These are phyloP conservation scores for Drosophila tsacasi DNA, from an alignment of 1,140 invertebrate species.

Conservation along the genomic window DNA sequence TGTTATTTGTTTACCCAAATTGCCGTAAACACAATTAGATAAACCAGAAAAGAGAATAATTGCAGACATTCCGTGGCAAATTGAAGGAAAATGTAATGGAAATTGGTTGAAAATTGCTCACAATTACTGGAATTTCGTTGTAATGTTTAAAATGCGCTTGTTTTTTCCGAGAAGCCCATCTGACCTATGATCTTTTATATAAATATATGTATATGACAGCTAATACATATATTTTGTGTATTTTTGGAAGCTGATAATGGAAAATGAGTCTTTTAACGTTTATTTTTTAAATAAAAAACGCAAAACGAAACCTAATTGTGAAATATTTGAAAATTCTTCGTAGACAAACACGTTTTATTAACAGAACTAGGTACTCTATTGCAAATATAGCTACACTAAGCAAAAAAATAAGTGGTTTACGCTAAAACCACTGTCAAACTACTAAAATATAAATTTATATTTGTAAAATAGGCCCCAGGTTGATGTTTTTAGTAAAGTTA, in stretches of 20 bases:
- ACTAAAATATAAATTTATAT: not conserved
- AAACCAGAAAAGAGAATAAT: constrained; percentile 7
- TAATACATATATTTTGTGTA: not conserved
- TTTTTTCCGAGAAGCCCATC: not conserved
- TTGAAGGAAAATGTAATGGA: not conserved
- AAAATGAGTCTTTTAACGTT: not conserved
- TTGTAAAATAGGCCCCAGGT: not conserved
- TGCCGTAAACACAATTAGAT: constrained; percentile 1
- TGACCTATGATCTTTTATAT: not conserved
- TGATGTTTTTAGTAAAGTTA: too few relatives aligned
- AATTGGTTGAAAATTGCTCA: constrained; percentile 13
- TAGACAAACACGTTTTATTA: not conserved
- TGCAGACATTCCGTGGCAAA: constrained; percentile 9
- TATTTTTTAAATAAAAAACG: not conserved
- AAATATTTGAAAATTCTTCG: not conserved
- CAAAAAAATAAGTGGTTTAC: too few relatives aligned
- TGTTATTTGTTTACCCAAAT: constrained; percentile 5
- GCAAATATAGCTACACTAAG: not conserved
- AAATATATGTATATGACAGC: not conserved
- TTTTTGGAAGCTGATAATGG: not conserved
- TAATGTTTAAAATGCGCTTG: not conserved
- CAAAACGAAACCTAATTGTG: not conserved
- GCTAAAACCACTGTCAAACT: not conserved
- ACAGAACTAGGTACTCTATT: not conserved
- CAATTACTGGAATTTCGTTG: constrained; percentile 1